Percentiles rank a stretch among this genome's conserved stretches.
Evolutionary conservation across 2,888 invertebrate species (phyloP).

Genomic region (Sabellastarte sp.): DNA sequence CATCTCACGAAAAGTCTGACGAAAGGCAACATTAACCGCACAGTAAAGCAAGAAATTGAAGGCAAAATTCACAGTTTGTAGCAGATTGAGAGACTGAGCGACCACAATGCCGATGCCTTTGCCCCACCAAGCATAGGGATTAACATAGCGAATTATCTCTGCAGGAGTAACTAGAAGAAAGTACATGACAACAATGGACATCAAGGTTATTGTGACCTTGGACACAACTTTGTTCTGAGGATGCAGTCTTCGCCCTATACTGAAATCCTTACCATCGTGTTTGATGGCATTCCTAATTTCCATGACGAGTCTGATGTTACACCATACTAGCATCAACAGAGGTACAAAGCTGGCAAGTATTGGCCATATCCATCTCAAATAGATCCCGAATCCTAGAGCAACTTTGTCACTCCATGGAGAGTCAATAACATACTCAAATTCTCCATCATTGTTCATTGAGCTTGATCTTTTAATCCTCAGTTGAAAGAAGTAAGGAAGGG

Average conservation of each 20-base stretch:
- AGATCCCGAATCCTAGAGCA: background rate
- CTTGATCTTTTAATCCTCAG: background rate
- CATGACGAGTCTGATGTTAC: background rate
- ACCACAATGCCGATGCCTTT: background rate
- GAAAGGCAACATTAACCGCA: background rate
- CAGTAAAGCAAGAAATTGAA: conserved; percentile 3
- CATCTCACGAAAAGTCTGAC: background rate
- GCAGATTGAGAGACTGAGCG: background rate
- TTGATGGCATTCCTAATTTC: background rate
- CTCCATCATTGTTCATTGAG: background rate
- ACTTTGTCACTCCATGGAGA: background rate
- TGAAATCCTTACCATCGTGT: background rate
- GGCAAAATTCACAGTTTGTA: conserved; percentile 1
- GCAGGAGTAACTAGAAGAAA: background rate
- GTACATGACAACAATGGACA: conserved; percentile 2
- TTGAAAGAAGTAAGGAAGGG: background rate
- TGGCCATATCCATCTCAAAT: conserved; percentile 1
- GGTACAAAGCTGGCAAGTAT: background rate
- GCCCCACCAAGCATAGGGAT: background rate
- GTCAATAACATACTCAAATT: background rate
- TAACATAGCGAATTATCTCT: background rate
- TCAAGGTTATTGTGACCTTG: conserved; percentile 1
- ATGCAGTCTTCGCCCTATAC: background rate
- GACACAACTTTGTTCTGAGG: background rate
- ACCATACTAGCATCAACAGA: background rate